Base-by-base conservation (phyloP, 1,140 invertebrate genomes). In the Homarus americanus region DNA sequence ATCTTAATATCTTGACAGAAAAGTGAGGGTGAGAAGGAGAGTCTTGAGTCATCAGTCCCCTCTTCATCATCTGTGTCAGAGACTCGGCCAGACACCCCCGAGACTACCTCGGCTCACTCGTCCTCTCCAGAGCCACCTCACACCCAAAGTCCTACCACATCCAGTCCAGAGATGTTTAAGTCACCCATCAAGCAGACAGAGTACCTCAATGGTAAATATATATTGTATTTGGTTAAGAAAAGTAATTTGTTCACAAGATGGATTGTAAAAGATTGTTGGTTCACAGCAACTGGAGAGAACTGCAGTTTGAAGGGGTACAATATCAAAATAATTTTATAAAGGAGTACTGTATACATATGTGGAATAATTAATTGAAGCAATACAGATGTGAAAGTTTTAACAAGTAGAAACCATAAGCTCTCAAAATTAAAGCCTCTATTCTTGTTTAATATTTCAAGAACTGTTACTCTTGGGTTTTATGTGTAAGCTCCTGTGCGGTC, bases 101-200 rank as follows among this genome's bases (percentile, higher is more conserved):
- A 90, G 69, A 90, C 88, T 17, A 90, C 69, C 34, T 90, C 88
- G 0, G 88, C 88, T n/a, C 80, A 78, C 36, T 90, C 88, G 24
- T 7, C 28, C 24, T 32, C 69, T 17, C 88, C 88, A 3, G 88
- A 90, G 49, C 53, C 79, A 20, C 49, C 80, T 1, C 44, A 38
- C 15, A 15, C 3, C 2, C 41, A 32, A 2, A 1, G 28, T 58
- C 12, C 87, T 32, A n/a, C 80, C 7, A 38, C 63, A 12, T n/a
- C 79, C 28, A 32, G 49, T n/a, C 53, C 79, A 15, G 80, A 76
- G 34, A 90, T 90, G 88, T 90, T 90, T 72, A 83, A 83, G 72
- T 82, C 88, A 9, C 80, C 88, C 17, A 38, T 76, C 28, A 83
- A 82, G 38, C 69, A 90, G 69, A 38, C 63, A 10, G 80, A 84